Evolutionary conservation across 2,113 vertebrate genomes (phyloP), one percentile per base, ranked within the genome.

Genomic region (Mesembrinibis cayennensis): DNA sequence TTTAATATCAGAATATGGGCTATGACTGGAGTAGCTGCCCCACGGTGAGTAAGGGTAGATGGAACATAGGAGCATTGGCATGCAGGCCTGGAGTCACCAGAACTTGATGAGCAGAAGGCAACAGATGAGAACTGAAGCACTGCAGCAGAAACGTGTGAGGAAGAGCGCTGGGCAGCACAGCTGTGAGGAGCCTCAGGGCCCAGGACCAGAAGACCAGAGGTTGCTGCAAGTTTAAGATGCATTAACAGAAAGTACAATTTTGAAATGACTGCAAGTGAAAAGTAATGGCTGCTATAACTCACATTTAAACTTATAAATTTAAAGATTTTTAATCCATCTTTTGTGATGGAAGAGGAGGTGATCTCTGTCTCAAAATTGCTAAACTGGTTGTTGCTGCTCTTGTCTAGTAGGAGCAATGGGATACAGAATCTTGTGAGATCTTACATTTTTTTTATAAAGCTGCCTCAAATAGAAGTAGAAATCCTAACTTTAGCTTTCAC

Each of bases 81-180:
- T 49, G 9, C 11, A 74, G 72, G 34, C 11, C 26, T 56, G 30
- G 40, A 84, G 40, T 32, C 10, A 30, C 12, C 59, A 84, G 30
- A 74, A 38, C 16, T 7, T 38, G 21, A 34, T 2, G 1, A 70
- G 25, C 20, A 71, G 63, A 34, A 61, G 38, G 17, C 27, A 58
- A 6, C 12, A 36, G 50, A 6, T 34, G 50, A 40, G 30, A 44
- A 70, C 30, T 16, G 63, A 69, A 77, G 49, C 40, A 45, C 14
- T 3, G 13, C 36, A 66, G 55, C 45, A 79, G 38, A 47, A 50
- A 27, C 0, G 2, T 5, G 11, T 1, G 1, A 32, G 15, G 15
- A 63, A 53, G 19, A 50, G 36, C 4, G 1, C 34, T 10, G 32
- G 38, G 53, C 16, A 62, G 59, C 47, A 12, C n/a, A 21, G 30